Evolutionary conservation across 2,888 invertebrate genomes (phyloP).

Genomic region (Actias luna): DNA sequence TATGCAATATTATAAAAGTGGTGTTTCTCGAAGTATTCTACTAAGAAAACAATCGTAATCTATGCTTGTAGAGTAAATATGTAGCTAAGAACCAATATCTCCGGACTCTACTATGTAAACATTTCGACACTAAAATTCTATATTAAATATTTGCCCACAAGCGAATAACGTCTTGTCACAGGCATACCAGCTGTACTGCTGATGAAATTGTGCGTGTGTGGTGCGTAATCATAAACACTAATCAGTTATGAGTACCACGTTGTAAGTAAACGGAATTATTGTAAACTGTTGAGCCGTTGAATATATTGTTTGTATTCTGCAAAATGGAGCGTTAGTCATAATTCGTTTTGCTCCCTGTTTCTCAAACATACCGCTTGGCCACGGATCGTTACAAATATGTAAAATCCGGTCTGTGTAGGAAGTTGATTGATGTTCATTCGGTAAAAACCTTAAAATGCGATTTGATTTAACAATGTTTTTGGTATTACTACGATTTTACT

Average conservation of each 20-base stretch:
- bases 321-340: slow-evolving; percentile 26
- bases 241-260: slow-evolving; percentile 16
- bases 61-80: slow-evolving; percentile 39
- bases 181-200: slow-evolving; percentile 19
- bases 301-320: slow-evolving; percentile 26
- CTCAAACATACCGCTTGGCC: slow-evolving; percentile 14
- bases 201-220: neutral
- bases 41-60: slow-evolving; percentile 12
- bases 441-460: slow-evolving; percentile 20
- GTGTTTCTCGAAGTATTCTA: neutral
- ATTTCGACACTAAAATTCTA: slow-evolving; percentile 34
- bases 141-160: slow-evolving; percentile 49
- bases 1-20: neutral
- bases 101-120: slow-evolving; percentile 36
- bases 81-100: slow-evolving; percentile 30
- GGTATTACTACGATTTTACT: slow-evolving; percentile 30
- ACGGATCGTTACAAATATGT: slow-evolving; percentile 24
- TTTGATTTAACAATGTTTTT: slow-evolving; percentile 23
- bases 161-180: slow-evolving; percentile 39
- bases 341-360: slow-evolving; percentile 15
- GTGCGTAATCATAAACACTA: slow-evolving; percentile 11
- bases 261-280: slow-evolving; percentile 17
- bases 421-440: slow-evolving; percentile 26
- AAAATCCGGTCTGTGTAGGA: slow-evolving; percentile 27
- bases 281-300: slow-evolving; percentile 23